Evolutionary conservation across 2,113 vertebrate species (phyloP).

Genomic region (Emydura subglobosa): DNA sequence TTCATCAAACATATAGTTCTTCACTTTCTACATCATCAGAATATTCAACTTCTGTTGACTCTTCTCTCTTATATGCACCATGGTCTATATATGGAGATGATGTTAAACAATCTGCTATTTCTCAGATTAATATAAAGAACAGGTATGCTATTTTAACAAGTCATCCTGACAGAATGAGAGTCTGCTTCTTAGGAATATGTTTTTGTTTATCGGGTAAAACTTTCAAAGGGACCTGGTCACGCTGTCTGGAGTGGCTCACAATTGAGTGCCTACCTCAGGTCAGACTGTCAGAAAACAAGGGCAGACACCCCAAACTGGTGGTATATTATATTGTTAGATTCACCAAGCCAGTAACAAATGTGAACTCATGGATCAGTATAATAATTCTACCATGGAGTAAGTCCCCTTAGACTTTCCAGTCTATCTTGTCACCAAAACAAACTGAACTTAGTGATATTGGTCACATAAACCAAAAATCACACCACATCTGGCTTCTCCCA

Average conservation of each 20-base stretch:
- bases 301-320: neutral
- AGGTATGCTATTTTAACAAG: conserved; percentile 72
- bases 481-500: too few species aligned
- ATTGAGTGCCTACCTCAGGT: neutral
- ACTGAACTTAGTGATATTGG: too few species aligned
- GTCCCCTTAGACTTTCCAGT: neutral
- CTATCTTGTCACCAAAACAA: too few species aligned
- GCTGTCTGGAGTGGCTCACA: neutral
- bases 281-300: neutral
- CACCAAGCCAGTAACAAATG: neutral
- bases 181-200: neutral
- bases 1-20: conserved; percentile 73
- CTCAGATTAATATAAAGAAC: conserved; percentile 77
- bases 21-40: conserved; percentile 76
- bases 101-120: conserved; percentile 72
- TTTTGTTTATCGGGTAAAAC: neutral
- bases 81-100: conserved; percentile 82
- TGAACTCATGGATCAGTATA: neutral
- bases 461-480: too few species aligned
- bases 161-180: neutral
- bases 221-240: neutral
- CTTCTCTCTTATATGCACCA: conserved; percentile 74
- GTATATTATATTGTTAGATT: neutral
- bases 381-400: neutral
- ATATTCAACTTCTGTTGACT: conserved; percentile 74